These are phyloP conservation scores for Aphrophora alni DNA, from an alignment of 2,888 invertebrate species.

Conservation along the genomic window DNA sequence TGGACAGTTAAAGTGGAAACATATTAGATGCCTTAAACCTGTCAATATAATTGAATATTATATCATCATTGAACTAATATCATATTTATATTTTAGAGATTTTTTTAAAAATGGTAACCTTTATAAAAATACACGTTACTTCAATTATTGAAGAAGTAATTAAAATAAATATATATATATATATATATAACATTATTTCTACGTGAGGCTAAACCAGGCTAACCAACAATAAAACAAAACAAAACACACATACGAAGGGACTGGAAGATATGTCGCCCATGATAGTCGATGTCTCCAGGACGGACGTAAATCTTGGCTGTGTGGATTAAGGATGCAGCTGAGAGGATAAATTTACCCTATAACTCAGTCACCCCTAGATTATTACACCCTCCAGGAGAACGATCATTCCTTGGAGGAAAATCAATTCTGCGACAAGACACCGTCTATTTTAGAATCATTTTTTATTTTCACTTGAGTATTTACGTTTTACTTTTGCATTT, in stretches of 20 bases:
- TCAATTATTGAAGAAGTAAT: no score
- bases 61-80: no score
- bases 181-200: no score
- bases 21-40: no score
- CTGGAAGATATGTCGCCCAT: not conserved
- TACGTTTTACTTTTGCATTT: not conserved
- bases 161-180: no score
- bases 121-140: no score
- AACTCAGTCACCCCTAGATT: not conserved
- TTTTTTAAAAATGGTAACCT: no score
- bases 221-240: no score
- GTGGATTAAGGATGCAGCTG: constrained; percentile 6
- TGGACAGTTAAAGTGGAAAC: no score
- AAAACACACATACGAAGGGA: not conserved
- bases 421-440: not conserved
- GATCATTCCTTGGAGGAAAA: constrained; percentile 9
- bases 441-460: not conserved
- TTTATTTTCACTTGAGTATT: not conserved
- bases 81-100: no score
- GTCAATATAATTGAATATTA: no score
- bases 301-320: not conserved
- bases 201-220: no score
- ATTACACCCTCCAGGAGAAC: not conserved
- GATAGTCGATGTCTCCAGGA: not conserved
- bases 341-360: constrained; percentile 6